phyloP scores from a whole-genome alignment of 2,797 vertebrate species.

The Tangara arthus region DNA sequence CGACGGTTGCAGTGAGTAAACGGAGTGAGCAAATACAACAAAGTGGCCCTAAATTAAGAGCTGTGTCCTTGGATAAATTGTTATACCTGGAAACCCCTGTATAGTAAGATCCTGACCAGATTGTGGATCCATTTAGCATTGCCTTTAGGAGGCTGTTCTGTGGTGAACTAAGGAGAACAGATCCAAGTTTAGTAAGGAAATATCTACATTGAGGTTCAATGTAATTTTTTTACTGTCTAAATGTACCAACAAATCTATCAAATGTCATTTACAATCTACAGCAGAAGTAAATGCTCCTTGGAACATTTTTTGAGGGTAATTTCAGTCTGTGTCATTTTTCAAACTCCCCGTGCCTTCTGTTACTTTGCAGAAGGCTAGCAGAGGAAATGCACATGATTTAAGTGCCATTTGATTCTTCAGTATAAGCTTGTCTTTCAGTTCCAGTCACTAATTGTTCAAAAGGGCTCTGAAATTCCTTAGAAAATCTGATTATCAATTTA shows the following conservation, averaged over 20 bases:
- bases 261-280: not conserved
- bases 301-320: not conserved
- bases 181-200: not conserved
- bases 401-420: not conserved
- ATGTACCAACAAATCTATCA: not conserved
- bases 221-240: not conserved
- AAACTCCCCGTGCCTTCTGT: not conserved
- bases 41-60: not conserved
- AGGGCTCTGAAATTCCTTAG: not conserved
- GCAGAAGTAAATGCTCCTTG: not conserved
- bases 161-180: not conserved
- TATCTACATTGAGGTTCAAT: not conserved
- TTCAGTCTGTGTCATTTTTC: not conserved
- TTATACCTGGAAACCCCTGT: not conserved
- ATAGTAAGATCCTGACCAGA: not conserved
- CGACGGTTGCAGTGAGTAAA: constrained; percentile 71
- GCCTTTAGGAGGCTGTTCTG: not conserved
- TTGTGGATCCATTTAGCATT: not conserved
- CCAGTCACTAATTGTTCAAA: not conserved
- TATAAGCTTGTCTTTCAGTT: not conserved
- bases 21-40: not conserved
- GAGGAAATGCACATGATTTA: not conserved
- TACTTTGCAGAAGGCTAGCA: not conserved
- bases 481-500: not conserved
- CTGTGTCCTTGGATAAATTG: not conserved